A percentile compares a stretch with the other conserved stretches of the same genome.
Evolutionary conservation across 2,797 vertebrate species (phyloP).

Genomic region (Phyllotis vaccarum): DNA sequence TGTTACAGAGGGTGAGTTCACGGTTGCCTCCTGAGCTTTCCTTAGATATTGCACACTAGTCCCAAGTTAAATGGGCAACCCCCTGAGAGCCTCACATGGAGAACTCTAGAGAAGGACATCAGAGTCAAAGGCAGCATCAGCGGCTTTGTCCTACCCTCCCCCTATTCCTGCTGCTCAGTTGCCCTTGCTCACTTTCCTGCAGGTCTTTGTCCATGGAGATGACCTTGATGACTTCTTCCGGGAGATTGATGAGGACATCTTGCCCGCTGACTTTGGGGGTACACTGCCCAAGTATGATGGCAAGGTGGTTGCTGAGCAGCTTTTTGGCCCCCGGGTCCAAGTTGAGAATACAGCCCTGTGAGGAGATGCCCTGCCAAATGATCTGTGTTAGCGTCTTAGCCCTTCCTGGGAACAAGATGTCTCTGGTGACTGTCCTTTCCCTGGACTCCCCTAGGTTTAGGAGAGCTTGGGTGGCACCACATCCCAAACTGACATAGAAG

Average conservation of each 20-base stretch:
- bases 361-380: background rate
- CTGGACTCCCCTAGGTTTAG: background rate
- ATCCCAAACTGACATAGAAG: background rate
- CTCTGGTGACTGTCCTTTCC: background rate
- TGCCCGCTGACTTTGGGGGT: slow-evolving; percentile 96
- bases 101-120: background rate
- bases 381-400: slow-evolving; percentile 54
- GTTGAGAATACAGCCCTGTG: slow-evolving; percentile 95
- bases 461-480: background rate
- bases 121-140: background rate
- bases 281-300: slow-evolving; percentile 91
- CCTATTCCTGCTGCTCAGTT: background rate
- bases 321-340: slow-evolving; percentile 91
- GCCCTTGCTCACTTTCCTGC: background rate
- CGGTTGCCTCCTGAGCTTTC: rapidly evolving
- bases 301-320: slow-evolving; percentile 91
- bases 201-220: slow-evolving; percentile 97
- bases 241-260: slow-evolving; percentile 93
- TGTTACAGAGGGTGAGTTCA: slow-evolving; percentile 95
- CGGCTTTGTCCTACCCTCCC: background rate
- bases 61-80: background rate
- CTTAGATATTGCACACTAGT: background rate
- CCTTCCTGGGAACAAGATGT: background rate
- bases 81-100: background rate
- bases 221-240: slow-evolving; percentile 94